These are phyloP conservation scores for Leptoclinus maculatus DNA, from an alignment of 2,797 vertebrate genomes.

Conservation along the genomic window DNA sequence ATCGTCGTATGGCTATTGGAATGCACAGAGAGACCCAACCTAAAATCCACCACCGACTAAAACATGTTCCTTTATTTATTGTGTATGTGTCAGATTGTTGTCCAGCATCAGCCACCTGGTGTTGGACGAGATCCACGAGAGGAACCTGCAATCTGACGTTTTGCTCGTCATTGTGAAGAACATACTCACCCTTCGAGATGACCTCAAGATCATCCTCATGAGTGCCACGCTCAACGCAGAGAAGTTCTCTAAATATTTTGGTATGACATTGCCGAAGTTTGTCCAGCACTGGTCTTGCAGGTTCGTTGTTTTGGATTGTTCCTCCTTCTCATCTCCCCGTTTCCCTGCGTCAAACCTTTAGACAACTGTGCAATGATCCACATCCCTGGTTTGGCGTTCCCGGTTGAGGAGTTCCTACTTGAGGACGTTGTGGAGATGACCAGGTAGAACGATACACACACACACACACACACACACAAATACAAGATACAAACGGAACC, in stretches of 20 bases:
- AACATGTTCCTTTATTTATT: not conserved
- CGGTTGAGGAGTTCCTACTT: conserved; percentile 93
- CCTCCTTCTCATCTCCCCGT: not conserved
- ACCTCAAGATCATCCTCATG: conserved; percentile 95
- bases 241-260: conserved; percentile 97
- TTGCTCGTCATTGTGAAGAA: conserved; percentile 94
- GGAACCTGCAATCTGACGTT: conserved; percentile 97
- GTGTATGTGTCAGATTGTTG: conserved; percentile 81
- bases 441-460: conserved; percentile 75
- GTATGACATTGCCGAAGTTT: conserved; percentile 65
- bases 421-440: conserved; percentile 95
- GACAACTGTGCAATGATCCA: conserved; percentile 94
- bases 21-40: not conserved
- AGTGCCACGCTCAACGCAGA: conserved; percentile 97
- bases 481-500: not conserved
- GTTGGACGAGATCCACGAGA: conserved; percentile 97
- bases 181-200: conserved; percentile 85
- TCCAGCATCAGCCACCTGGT: conserved; percentile 94
- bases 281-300: not conserved
- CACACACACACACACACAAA: not conserved
- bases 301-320: not conserved
- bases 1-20: not conserved
- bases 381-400: conserved; percentile 96
- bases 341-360: conserved; percentile 57
- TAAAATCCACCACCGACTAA: not conserved